Evolutionary conservation across 2,113 vertebrate species (phyloP).

Genomic region (Oryzias curvinotus): DNA sequence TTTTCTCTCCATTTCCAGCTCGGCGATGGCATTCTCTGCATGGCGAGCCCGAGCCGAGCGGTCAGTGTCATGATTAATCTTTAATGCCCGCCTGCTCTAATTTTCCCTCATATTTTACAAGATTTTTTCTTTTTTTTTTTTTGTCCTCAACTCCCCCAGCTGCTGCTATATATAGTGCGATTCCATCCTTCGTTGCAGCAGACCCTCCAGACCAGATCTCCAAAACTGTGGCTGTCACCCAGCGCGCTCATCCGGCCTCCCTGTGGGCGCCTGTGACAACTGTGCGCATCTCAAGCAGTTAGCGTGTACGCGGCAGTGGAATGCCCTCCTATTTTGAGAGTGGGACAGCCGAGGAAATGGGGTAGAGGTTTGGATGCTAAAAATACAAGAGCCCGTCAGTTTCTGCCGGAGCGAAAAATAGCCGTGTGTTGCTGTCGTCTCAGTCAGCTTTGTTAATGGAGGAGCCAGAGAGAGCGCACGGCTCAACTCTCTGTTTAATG

Average conservation of each 20-base stretch:
- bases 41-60: constrained; percentile 52
- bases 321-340: constrained; percentile 59
- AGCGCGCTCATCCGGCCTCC: constrained; percentile 26
- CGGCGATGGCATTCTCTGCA: constrained; percentile 50
- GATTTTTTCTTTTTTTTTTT: constrained; percentile 11
- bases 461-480: constrained; percentile 11
- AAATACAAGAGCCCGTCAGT: constrained; percentile 64
- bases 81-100: constrained; percentile 70
- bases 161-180: constrained; percentile 60
- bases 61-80: constrained; percentile 66
- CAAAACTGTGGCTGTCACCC: constrained; percentile 26
- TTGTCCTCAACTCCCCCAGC: not conserved
- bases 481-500: constrained; percentile 30
- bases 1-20: constrained; percentile 50
- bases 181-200: constrained; percentile 59
- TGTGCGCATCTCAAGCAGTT: constrained; percentile 43
- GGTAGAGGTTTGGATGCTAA: constrained; percentile 69
- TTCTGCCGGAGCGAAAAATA: constrained; percentile 59
- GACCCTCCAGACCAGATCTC: constrained; percentile 36
- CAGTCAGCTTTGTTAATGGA: constrained; percentile 47
- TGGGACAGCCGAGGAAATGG: constrained; percentile 61
- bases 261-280: constrained; percentile 36
- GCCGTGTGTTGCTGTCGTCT: constrained; percentile 61
- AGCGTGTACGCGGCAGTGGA: constrained; percentile 34
- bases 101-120: constrained; percentile 70